Base-by-base conservation (phyloP, 2,888 invertebrate genomes). In the Baronia brevicornis region DNA sequence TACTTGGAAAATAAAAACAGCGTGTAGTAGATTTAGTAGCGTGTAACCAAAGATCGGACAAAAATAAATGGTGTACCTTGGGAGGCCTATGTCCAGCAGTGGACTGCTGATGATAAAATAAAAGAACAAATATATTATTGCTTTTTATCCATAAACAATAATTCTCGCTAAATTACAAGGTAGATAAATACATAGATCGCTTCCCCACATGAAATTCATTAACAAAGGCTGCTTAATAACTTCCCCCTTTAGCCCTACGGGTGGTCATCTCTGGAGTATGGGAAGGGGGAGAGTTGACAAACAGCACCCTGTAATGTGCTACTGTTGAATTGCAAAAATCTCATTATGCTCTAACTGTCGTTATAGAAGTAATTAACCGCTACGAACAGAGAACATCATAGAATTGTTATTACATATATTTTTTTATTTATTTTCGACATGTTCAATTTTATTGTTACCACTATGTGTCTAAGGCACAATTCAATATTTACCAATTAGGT, bases 281-380 rank as follows among this genome's bases (percentile, higher is more conserved):
- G 34, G 23, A 23, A 38, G 38, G 36, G 31, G 29, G 29, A 17
- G 54, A 60, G 61, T 55, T 68, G 69, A 74, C 70, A 72, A 69
- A 74, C 74, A 72, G 57, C 65, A 56, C 68, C 69, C 70, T 63
- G 71, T 78, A 75, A 77, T 78, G 77, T 73, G 77, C 70, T 72
- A 70, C 75, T 75, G 79, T 79, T 77, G 79, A 82, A 80, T 80
- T 80, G 77, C 79, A 82, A 80, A 80, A 82, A 80, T 82, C 80
- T 80, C 80, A 82, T 80, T 82, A 79, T 75, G 62, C 62, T 78
- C 80, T 80, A 80, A 79, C 80, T 78, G 80, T 79, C 79, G 79
- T 79, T 79, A 80, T 75, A 78, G 72, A 74, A 77, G 79, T 80
- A 80, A 82, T 80, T 79, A 79, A 78, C 74, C 71, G 54, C 62